Evolutionary conservation across 1,140 invertebrate genomes (phyloP), one percentile per base, ranked within the genome.

Genomic region (Drosophila littoralis): DNA sequence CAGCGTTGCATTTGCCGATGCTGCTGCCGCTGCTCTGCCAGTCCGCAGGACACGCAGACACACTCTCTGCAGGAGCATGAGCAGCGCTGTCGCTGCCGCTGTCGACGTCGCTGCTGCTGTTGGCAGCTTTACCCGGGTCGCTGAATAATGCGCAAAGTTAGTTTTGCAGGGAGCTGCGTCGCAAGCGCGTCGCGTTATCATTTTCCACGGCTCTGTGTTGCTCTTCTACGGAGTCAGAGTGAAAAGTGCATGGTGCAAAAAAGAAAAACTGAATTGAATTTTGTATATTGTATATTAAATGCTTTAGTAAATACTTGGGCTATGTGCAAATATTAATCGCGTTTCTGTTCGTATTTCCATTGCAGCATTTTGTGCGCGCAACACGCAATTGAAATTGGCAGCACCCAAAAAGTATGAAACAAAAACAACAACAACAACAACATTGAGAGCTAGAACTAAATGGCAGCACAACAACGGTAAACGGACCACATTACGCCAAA

Each of bases 71-170:
- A 50, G 42, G 8, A 15, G 43, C 15, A 50, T 17, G n/a, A 15
- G 43, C 32, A 48, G 22, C 12, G 13, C 10, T 22, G 43, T 33
- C 59, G 51, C 6, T 50, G 74, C 63, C 60, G 50, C 15, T 32
- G 48, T 13, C 9, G n/a, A 13, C 50, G 50, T 35, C n/a, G 61
- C 51, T 71, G 55, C 57, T 45, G 35, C 57, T 48, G 7, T 40
- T 35, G 46, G 63, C 63, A 90, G 85, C 85, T 90, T 90, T 90
- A 90, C 85, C 85, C 85, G 85, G 85, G 85, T 79, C 86, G 78
- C 72, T 90, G 85, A 88, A 90, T 90, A 81, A 90, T 90, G 85
- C 81, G 85, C 85, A 89, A 73, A 89, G 85, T 90, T 90, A 90
- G 81, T 90, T 90, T 90, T 86, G 75, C 84, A 90, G 77, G 80